phyloP scores from a whole-genome alignment of 2,113 vertebrate species.

The Nycticryphes semicollaris region DNA sequence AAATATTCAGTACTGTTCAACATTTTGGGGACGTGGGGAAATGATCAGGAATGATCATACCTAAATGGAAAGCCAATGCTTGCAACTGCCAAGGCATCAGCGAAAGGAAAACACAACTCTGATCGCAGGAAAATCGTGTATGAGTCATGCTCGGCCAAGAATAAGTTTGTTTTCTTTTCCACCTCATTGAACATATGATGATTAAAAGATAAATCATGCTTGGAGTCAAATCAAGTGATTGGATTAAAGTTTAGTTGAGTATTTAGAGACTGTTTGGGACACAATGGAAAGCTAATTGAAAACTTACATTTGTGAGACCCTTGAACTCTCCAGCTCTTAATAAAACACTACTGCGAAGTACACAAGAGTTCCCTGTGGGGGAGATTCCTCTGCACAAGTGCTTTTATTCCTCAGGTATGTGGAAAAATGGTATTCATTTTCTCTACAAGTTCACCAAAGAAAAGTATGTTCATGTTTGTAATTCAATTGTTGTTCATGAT shows the following conservation, averaged over 20 bases:
- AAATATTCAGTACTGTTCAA: background rate
- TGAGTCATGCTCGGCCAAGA: conserved; percentile 39
- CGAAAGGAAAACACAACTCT: conserved; percentile 1
- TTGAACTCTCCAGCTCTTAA: conserved; percentile 25
- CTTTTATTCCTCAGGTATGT: conserved; percentile 16
- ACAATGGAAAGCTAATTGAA: conserved; percentile 50
- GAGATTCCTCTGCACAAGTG: background rate
- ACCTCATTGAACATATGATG: conserved; percentile 23
- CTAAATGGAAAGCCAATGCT: background rate
- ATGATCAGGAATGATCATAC: conserved; percentile 20
- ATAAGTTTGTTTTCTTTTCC: conserved; percentile 50
- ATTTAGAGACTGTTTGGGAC: conserved; percentile 45
- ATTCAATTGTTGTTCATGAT: background rate
- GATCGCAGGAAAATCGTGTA: background rate
- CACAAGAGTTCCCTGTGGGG: background rate
- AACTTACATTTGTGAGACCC: conserved; percentile 44
- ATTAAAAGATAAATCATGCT: conserved; percentile 58
- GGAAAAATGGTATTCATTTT: conserved; percentile 26
- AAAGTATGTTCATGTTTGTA: background rate
- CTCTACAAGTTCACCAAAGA: background rate
- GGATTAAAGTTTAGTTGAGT: conserved; percentile 48
- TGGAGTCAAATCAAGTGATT: conserved; percentile 56
- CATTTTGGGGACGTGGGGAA: background rate
- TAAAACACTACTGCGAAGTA: background rate
- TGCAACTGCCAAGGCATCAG: conserved; percentile 10